These are phyloP conservation scores for Telmatochromis bifrenatus DNA, from an alignment of 2,113 vertebrate genomes.

Conservation along the genomic window DNA sequence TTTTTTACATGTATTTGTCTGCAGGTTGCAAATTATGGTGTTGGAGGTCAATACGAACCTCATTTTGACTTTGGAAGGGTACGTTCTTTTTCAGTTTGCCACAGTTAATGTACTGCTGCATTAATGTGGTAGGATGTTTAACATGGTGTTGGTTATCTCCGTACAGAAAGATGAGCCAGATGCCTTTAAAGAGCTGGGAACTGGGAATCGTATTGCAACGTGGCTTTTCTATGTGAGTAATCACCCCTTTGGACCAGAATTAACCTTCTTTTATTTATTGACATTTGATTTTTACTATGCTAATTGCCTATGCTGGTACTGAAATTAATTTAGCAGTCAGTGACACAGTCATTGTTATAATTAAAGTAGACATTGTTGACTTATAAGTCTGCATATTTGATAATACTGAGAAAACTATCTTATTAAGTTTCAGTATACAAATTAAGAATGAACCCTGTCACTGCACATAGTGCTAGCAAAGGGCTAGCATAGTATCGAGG, in stretches of 20 bases:
- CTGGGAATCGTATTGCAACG: slow-evolving; percentile 95
- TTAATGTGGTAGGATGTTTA: neutral
- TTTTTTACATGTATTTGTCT: neutral
- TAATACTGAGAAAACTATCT: neutral
- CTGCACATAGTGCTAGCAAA: neutral
- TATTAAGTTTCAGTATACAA: neutral
- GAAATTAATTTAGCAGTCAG: neutral
- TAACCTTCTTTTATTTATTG: neutral
- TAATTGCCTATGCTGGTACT: neutral
- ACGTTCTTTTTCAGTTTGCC: neutral
- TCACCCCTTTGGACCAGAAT: neutral
- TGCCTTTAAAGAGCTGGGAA: slow-evolving; percentile 97
- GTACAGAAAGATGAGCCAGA: slow-evolving; percentile 97
- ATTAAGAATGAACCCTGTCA: neutral
- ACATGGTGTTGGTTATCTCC: neutral
- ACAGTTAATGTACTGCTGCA: neutral
- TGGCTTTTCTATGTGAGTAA: slow-evolving; percentile 97
- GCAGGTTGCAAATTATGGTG: slow-evolving; percentile 84
- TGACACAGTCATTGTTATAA: neutral
- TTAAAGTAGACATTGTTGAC: neutral
- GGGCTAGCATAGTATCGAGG: neutral
- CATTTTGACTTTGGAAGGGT: slow-evolving; percentile 89
- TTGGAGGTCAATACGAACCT: slow-evolving; percentile 86
- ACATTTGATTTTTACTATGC: neutral
- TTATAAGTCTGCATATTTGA: neutral